phyloP scores from a whole-genome alignment of 2,888 invertebrate genomes.

The Cordilura impudica region DNA sequence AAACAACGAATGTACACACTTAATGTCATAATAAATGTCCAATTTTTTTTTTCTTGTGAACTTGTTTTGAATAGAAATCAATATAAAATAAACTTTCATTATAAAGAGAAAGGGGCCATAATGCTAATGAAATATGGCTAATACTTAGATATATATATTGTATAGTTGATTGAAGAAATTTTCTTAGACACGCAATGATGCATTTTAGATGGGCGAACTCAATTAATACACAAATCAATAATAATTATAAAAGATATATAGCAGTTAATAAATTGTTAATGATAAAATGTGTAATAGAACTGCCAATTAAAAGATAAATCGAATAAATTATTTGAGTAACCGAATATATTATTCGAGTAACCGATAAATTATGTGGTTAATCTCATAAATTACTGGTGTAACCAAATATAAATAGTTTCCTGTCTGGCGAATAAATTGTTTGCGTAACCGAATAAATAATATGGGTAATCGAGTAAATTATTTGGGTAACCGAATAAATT shows the following conservation, averaged over 20 bases:
- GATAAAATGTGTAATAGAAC: too few species aligned
- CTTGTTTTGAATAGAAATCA: neutral
- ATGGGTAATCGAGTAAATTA: too few species aligned
- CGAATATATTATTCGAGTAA: too few species aligned
- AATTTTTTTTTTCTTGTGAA: conserved; percentile 17
- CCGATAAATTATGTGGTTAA: too few species aligned
- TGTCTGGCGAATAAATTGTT: too few species aligned
- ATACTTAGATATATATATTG: neutral
- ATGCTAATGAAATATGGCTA: neutral
- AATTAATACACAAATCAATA: conserved; percentile 27
- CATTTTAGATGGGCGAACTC: conserved; percentile 23
- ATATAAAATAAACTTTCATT: neutral
- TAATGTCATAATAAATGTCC: conserved; percentile 63
- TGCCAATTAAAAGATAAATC: too few species aligned
- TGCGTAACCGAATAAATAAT: too few species aligned
- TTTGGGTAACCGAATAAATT: too few species aligned
- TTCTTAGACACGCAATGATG: conserved; percentile 41
- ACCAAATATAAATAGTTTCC: too few species aligned
- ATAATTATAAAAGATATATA: neutral
- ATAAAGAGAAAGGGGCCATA: neutral
- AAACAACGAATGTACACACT: conserved; percentile 46
- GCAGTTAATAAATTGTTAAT: too few species aligned
- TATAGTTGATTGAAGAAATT: conserved; percentile 3
- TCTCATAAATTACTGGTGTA: too few species aligned
- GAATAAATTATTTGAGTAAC: too few species aligned